Percentiles rank a stretch among this genome's conserved stretches.
Evolutionary conservation across 2,797 vertebrate species (phyloP).

Genomic region (Urosaurus nigricauda): DNA sequence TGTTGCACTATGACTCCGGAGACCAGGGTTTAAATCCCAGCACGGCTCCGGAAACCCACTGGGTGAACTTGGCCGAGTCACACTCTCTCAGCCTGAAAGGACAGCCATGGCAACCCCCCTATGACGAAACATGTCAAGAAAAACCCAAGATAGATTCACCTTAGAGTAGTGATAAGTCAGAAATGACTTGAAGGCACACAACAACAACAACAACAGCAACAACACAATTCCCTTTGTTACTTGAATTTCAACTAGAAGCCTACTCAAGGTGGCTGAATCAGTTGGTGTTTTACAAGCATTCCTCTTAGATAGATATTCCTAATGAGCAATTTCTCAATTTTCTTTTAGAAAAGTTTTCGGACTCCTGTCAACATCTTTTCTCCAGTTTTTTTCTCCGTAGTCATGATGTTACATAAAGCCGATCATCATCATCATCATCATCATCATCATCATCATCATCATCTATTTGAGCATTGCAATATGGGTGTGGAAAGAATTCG

Average conservation of each 20-base stretch:
- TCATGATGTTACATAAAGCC: neutral
- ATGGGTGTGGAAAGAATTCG: neutral
- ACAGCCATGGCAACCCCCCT: no score
- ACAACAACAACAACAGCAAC: no score
- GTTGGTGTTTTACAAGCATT: neutral
- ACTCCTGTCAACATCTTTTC: neutral
- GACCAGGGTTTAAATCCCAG: no score
- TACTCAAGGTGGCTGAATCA: neutral
- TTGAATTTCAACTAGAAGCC: neutral
- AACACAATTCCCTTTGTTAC: neutral
- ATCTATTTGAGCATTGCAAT: neutral
- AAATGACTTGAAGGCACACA: no score
- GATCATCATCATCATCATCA: conserved; percentile 7
- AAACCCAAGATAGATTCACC: no score
- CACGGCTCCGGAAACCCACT: no score
- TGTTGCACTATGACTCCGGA: no score
- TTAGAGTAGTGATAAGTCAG: no score
- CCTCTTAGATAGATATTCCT: neutral
- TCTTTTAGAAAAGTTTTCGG: neutral
- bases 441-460: no score
- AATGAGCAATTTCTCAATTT: conserved; percentile 25
- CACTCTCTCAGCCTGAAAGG: no score
- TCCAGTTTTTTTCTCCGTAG: neutral
- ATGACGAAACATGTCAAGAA: no score
- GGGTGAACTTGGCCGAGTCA: no score